Percentiles rank a stretch among this genome's conserved stretches.
Conservation (phyloP, 2,797 vertebrate genomes). For the Squalus acanthias region DNA sequence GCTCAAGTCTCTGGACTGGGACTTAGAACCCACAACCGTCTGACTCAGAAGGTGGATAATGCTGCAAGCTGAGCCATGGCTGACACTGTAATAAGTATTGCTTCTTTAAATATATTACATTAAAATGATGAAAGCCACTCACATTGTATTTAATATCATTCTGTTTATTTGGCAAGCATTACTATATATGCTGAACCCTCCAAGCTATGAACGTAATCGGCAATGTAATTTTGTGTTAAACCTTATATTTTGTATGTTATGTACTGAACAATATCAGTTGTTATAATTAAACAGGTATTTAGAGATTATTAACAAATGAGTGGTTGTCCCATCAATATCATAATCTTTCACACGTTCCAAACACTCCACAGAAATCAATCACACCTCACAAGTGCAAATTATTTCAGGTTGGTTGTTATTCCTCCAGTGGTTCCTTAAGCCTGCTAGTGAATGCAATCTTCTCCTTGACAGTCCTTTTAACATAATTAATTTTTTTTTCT, state of each 20-base stretch:
- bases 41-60: neutral
- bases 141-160: neutral
- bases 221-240: neutral
- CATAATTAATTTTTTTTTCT: neutral
- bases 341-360: conserved; percentile 3
- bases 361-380: neutral
- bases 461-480: neutral
- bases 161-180: neutral
- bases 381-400: neutral
- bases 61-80: neutral
- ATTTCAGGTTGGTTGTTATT: neutral
- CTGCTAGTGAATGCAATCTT: neutral
- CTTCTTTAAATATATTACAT: no score
- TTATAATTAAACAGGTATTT: neutral
- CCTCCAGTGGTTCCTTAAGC: neutral
- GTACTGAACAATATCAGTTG: neutral
- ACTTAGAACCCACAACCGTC: neutral
- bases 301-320: neutral
- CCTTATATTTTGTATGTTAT: neutral
- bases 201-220: neutral
- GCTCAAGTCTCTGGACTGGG: neutral
- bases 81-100: neutral
- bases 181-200: no score
- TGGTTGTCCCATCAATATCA: neutral
- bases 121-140: no score